Evolutionary conservation across 2,797 vertebrate species (phyloP).

Genomic region (Adelosebastes latens): DNA sequence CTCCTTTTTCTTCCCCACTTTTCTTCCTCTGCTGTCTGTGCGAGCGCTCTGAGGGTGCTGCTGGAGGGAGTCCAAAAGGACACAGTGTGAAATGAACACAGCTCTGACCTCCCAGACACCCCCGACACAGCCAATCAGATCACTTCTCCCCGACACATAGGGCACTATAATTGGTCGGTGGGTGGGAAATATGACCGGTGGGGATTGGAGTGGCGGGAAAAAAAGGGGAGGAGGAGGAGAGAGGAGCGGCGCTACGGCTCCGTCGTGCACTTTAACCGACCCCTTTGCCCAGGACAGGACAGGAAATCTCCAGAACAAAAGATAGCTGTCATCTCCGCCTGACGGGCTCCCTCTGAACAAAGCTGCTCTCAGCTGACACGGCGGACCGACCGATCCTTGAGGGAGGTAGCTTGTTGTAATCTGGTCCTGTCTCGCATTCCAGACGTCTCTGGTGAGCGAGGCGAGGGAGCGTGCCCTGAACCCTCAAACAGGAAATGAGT

Average conservation of each 20-base stretch:
- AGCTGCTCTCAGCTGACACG: slow-evolving; percentile 61
- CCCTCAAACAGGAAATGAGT: slow-evolving; percentile 75
- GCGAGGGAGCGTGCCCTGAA: slow-evolving; percentile 43
- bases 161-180: slow-evolving; percentile 52
- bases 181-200: slow-evolving; percentile 52
- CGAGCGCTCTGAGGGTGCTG: slow-evolving; percentile 35
- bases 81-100: slow-evolving; percentile 70
- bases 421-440: slow-evolving; percentile 62
- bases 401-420: slow-evolving; percentile 54
- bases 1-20: slow-evolving; percentile 18
- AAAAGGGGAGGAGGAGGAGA: neutral
- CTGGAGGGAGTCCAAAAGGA: slow-evolving; percentile 70
- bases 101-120: slow-evolving; percentile 71
- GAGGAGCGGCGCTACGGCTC: slow-evolving; percentile 37
- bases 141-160: slow-evolving; percentile 35
- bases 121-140: slow-evolving; percentile 68
- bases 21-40: slow-evolving; percentile 24
- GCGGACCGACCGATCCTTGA: slow-evolving; percentile 35
- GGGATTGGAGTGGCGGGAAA: slow-evolving; percentile 70
- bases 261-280: slow-evolving; percentile 66
- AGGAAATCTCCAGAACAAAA: slow-evolving; percentile 77
- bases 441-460: slow-evolving; percentile 46
- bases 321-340: slow-evolving; percentile 62
- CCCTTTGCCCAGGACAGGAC: slow-evolving; percentile 58
- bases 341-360: slow-evolving; percentile 42